These are phyloP conservation scores for Lasiurus borealis DNA, from an alignment of 2,113 vertebrate genomes.

Conservation along the genomic window DNA sequence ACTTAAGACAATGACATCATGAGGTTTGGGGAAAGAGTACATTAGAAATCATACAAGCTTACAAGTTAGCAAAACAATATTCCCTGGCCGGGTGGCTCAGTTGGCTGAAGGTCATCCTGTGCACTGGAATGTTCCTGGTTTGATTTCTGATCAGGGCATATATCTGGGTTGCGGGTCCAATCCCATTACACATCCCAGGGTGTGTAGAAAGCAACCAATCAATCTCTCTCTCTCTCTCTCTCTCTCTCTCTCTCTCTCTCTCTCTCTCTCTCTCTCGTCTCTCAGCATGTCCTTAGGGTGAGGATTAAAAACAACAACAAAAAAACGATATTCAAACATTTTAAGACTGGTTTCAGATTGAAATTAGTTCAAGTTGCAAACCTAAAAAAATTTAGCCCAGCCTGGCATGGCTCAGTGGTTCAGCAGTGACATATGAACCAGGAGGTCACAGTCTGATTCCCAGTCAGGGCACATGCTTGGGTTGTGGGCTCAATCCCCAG, in stretches of 20 bases:
- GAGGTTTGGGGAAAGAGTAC: background rate
- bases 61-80: constrained; percentile 7
- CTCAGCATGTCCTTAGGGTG: too few species aligned
- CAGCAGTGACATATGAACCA: too few species aligned
- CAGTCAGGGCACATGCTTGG: too few species aligned
- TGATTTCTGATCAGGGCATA: background rate
- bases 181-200: too few species aligned
- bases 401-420: too few species aligned
- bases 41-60: background rate
- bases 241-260: background rate
- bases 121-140: background rate
- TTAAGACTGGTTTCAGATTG: background rate
- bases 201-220: background rate
- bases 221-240: background rate
- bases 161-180: background rate
- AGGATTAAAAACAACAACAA: too few species aligned
- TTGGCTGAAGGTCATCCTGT: background rate
- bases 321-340: background rate
- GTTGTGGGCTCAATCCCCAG: too few species aligned
- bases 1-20: background rate
- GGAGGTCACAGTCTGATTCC: too few species aligned
- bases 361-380: constrained; percentile 38
- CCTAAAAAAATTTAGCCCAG: background rate
- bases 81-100: background rate
- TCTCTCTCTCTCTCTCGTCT: too few species aligned